These are phyloP conservation scores for Lasioglossum zephyrum DNA, from an alignment of 2,888 invertebrate genomes.

Conservation along the genomic window DNA sequence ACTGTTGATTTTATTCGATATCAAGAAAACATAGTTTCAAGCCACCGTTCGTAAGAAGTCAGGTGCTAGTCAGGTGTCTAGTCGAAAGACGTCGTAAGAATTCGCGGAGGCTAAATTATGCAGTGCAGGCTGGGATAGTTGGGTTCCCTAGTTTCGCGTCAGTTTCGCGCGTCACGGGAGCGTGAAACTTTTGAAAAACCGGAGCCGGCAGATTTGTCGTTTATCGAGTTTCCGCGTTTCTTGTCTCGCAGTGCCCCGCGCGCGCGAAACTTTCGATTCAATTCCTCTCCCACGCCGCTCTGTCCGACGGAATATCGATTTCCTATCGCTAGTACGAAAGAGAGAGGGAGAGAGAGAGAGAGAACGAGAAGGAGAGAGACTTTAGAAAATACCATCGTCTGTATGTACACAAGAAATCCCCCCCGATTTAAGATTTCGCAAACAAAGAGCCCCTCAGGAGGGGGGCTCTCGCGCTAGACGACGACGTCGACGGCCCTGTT, in stretches of 20 bases:
- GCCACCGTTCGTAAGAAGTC: background rate
- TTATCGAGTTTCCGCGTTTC: constrained; percentile 61
- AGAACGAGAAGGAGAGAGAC: constrained; percentile 7
- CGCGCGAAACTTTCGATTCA: constrained; percentile 56
- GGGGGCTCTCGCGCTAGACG: background rate
- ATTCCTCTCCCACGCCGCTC: constrained; percentile 24
- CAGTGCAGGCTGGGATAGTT: background rate
- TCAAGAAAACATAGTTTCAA: background rate
- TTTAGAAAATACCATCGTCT: constrained; percentile 40
- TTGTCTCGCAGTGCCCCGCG: constrained; percentile 42
- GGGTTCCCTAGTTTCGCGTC: background rate
- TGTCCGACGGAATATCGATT: constrained; percentile 51
- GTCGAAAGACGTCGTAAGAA: background rate
- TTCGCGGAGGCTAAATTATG: background rate
- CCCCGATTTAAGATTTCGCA: constrained; percentile 52
- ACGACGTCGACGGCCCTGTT: background rate
- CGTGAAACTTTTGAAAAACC: constrained; percentile 27
- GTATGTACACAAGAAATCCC: constrained; percentile 53
- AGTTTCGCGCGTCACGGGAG: constrained; percentile 25
- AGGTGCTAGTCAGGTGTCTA: background rate
- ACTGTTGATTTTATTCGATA: background rate
- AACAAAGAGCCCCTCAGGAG: background rate
- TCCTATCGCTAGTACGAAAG: constrained; percentile 29
- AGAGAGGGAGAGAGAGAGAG: background rate
- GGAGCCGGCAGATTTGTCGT: constrained; percentile 45